Evolutionary conservation across 2,113 vertebrate species (phyloP), one percentile per base, ranked within the genome.

Genomic region (Phalacrocorax pelagicus): DNA sequence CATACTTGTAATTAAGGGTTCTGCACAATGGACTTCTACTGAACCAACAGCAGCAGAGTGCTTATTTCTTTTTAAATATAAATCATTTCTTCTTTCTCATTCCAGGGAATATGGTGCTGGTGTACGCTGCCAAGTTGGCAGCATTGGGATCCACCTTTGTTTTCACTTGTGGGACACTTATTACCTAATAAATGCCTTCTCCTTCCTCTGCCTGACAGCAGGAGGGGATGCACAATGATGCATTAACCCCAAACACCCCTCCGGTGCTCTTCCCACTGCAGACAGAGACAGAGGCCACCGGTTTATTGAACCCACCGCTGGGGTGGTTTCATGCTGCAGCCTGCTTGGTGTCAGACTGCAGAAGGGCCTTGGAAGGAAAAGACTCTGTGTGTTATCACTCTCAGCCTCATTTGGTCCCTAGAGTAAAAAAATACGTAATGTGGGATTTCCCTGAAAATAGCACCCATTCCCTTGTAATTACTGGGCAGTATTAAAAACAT

Each of bases 381-480:
- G 26, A 5, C 5, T 71, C 22, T 1, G 1, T 1, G 1, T 49
- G 47, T 47, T 5, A 1, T 36, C 34, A 27, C 30, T 14, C 20
- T 23, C 44, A 55, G 40, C 19, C 27, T 46, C 7, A 4, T 36
- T 36, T 11, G 13, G 38, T 62, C 54, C 59, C 18, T 9, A 12
- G 36, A 61, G 36, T 11, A 17, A 78, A 79, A 70, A 4, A 18
- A 51, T 27, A 11, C 47, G 15, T 42, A 44, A 51, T 2, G 8
- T 36, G 40, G 65, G 32, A 40, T 47, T 93, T 58, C 27, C 36
- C 44, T 85, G 82, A 21, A 44, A 77, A 29, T 10, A 26, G 15
- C 32, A 21, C 10, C 24, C 17, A 1, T 27, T 10, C 52, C 36
- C 32, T 59, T 66, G 24, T 10, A 65, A n/a, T 22, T 26, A 42